These are phyloP conservation scores for Nephotettix cincticeps DNA, from an alignment of 1,140 invertebrate species.

Conservation along the genomic window DNA sequence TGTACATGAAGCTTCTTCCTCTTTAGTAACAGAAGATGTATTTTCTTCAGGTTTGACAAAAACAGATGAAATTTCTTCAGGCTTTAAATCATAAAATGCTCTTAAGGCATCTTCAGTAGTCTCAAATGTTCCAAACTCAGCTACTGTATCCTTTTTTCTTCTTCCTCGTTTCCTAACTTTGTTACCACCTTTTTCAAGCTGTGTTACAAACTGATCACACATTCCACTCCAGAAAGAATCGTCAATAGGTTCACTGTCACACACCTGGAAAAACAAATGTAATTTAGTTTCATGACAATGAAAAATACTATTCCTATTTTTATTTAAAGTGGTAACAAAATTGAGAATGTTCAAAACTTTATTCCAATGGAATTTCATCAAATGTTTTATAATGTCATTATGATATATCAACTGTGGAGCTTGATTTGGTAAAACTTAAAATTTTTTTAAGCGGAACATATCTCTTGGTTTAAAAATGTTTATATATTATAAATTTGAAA, in stretches of 20 bases:
- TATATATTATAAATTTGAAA: no score
- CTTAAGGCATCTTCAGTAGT: not conserved
- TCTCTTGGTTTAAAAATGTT: no score
- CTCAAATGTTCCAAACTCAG: not conserved
- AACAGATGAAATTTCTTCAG: not conserved
- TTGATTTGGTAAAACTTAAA: no score
- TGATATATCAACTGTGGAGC: no score
- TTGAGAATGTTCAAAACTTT: no score
- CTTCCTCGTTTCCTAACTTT: slow-evolving; percentile 53
- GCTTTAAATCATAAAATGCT: not conserved
- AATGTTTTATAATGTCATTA: no score
- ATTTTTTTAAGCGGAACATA: no score
- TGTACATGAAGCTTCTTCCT: not conserved
- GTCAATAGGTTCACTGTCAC: slow-evolving; percentile 44
- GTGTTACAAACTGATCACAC: slow-evolving; percentile 70
- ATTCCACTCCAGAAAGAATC: slow-evolving; percentile 62
- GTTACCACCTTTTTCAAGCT: slow-evolving; percentile 57
- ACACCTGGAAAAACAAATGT: slow-evolving; percentile 44
- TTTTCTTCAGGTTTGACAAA: not conserved
- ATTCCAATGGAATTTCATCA: no score
- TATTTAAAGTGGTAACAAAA: no score
- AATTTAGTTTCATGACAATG: no score
- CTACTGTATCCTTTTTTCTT: slow-evolving; percentile 49
- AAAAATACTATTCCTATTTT: no score
- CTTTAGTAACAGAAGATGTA: not conserved